These are phyloP conservation scores for Bombus ignitus DNA, from an alignment of 1,140 invertebrate genomes.

Conservation along the genomic window DNA sequence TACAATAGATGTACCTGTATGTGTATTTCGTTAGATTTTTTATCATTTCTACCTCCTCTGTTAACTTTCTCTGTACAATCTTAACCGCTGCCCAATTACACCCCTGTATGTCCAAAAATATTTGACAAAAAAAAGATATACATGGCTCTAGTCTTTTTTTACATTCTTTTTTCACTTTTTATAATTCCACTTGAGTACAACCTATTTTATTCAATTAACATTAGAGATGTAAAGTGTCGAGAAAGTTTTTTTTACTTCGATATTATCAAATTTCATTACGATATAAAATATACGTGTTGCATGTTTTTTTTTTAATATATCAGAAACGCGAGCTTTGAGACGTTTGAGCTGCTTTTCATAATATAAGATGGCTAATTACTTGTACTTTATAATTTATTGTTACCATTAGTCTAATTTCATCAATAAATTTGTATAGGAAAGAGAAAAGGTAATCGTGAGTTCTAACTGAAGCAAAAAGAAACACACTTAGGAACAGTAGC, in stretches of 20 bases:
- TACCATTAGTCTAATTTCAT: background rate
- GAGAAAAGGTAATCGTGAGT: background rate
- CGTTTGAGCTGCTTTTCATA: background rate
- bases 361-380: background rate
- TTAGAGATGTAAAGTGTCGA: constrained; percentile 53
- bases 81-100: constrained; percentile 56
- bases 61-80: constrained; percentile 30
- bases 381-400: constrained; percentile 21
- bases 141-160: background rate
- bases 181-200: background rate
- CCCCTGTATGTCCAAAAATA: constrained; percentile 55
- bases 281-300: background rate
- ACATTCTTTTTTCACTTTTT: background rate
- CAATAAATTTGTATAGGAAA: background rate
- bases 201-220: background rate
- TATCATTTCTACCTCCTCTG: background rate
- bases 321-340: background rate
- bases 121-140: constrained; percentile 13
- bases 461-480: background rate
- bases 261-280: background rate
- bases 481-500: background rate
- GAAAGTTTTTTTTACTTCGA: constrained; percentile 13
- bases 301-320: background rate
- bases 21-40: background rate
- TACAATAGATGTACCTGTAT: background rate